Evolutionary conservation across 2,888 invertebrate genomes (phyloP).

Genomic region (Merodon equestris): DNA sequence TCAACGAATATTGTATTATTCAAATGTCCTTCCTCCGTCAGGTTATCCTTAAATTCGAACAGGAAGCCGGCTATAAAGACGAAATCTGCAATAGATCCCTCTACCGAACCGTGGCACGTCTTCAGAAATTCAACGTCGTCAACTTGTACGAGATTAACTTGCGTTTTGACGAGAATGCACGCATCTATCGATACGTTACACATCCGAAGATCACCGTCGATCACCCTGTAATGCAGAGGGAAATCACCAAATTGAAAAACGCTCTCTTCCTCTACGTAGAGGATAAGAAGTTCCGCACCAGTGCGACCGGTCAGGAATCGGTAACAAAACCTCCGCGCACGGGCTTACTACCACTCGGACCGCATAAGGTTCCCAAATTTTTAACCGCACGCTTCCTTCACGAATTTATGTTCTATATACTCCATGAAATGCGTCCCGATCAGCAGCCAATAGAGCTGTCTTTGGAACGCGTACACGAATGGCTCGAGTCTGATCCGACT

Average conservation of each 20-base stretch:
- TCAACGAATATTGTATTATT: conserved; percentile 82
- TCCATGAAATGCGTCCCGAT: conserved; percentile 81
- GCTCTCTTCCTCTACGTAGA: conserved; percentile 71
- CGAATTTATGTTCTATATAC: conserved; percentile 85
- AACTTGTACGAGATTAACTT: conserved; percentile 74
- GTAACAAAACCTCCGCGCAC: not conserved
- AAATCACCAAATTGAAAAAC: conserved; percentile 74
- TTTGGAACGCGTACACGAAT: conserved; percentile 71
- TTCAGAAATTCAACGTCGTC: conserved; percentile 77
- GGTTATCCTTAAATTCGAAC: conserved; percentile 81
- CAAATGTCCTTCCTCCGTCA: conserved; percentile 80
- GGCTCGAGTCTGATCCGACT: conserved; percentile 75
- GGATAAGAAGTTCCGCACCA: conserved; percentile 69
- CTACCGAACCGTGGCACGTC: conserved; percentile 81
- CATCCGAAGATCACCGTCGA: conserved; percentile 74
- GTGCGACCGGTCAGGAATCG: not conserved
- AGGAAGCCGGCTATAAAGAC: conserved; percentile 81
- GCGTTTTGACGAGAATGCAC: conserved; percentile 71
- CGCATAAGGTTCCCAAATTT: conserved; percentile 81
- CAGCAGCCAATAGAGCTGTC: conserved; percentile 70
- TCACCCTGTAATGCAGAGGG: conserved; percentile 71
- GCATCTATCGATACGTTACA: conserved; percentile 73
- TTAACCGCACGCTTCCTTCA: conserved; percentile 84
- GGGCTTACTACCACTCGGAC: conserved; percentile 29
- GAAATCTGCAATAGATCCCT: conserved; percentile 82